These are phyloP conservation scores for Sarcoramphus papa DNA, from an alignment of 2,797 vertebrate species.

Conservation along the genomic window DNA sequence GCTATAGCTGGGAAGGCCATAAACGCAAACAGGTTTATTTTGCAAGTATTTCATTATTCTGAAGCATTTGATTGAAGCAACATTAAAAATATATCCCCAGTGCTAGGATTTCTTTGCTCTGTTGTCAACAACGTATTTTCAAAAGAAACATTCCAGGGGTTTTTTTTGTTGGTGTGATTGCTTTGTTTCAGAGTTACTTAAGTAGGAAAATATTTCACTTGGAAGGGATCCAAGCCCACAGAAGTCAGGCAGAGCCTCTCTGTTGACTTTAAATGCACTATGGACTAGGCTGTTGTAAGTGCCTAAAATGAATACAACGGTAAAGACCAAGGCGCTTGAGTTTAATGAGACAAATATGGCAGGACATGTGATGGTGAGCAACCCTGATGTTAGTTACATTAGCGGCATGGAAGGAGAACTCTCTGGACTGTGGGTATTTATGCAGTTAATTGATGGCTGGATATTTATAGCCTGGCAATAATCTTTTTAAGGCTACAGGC, in stretches of 20 bases:
- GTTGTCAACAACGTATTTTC: slow-evolving; percentile 32
- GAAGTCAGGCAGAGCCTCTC: slow-evolving; percentile 35
- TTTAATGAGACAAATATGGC: background rate
- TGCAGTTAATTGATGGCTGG: background rate
- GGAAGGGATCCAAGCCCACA: slow-evolving; percentile 46
- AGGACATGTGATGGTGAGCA: background rate
- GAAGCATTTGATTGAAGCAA: background rate
- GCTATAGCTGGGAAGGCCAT: background rate
- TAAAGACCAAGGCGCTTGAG: background rate
- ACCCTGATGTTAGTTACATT: background rate
- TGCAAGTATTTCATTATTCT: background rate
- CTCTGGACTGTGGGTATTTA: background rate
- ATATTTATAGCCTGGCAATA: slow-evolving; percentile 21
- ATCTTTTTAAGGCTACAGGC: slow-evolving; percentile 17
- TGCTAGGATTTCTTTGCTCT: background rate
- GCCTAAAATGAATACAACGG: background rate
- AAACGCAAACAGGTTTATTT: background rate
- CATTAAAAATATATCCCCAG: background rate
- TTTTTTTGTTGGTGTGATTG: background rate
- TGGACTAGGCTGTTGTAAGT: slow-evolving; percentile 5
- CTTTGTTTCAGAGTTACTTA: slow-evolving; percentile 51
- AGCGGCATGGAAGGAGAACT: accelerated
- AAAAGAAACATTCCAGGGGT: background rate
- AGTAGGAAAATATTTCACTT: slow-evolving; percentile 61
- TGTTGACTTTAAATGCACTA: slow-evolving; percentile 38